Evolutionary conservation across 2,888 invertebrate genomes (phyloP), one percentile per base, ranked within the genome.

Genomic region (Macropis europaea): DNA sequence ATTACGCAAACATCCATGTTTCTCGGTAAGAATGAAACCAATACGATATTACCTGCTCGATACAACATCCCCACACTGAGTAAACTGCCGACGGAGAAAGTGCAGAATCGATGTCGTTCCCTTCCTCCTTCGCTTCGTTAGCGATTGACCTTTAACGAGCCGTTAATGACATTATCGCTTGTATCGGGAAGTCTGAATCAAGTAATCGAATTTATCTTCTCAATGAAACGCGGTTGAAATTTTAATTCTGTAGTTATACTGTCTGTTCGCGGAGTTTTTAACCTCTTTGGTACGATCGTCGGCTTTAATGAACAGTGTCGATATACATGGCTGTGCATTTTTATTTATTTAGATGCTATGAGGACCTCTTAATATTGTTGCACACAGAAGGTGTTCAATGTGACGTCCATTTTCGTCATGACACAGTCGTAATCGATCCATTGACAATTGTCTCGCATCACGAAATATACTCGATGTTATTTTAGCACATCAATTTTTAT

Each of bases 1-100:
- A 78, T 82, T 78, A 76, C 75, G 78, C 69, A 70, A 79, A 81
- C 81, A 75, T 68, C 45, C 66, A 57, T 63, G 56, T 50, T 67
- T 48, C 62, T 47, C 28, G 13, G 38, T 30, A 40, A 30, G 40
- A 56, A 38, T 38, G 45, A 36, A 54, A 54, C 45, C 30, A 24
- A 47, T 30, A 17, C 1, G 7, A 24, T 28, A 22, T 62, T 19
- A 19, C 13, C 24, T 13, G 19, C 19, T 34, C 53, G 53, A 43
- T 43, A 28, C 43, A 43, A 5, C 34, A 15, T 2, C 7, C 22
- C 3, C 6, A n/a, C 32, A 11, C 24, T 3, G 6, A 15, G 9
- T 4, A 22, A 30, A 54, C 19, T 45, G 32, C 43, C 11, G n/a
- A 13, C 9, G 26, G 45, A 54, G 43, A 53, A 43, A 36, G 28